phyloP scores from a whole-genome alignment of 2,797 vertebrate species.

The Semotilus atromaculatus region DNA sequence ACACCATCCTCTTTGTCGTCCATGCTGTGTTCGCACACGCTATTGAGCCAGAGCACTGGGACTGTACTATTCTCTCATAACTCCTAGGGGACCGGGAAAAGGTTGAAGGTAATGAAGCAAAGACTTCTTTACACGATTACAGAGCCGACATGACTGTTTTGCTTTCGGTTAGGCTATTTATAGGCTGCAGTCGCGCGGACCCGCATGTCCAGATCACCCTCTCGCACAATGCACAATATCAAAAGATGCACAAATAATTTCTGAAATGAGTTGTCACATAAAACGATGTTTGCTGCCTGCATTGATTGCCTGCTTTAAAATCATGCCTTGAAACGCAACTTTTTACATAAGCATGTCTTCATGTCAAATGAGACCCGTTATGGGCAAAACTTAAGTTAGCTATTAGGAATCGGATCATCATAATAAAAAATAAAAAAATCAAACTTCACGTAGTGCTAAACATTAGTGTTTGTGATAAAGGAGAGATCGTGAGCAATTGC shows the following conservation, averaged over 20 bases:
- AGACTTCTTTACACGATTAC: background rate
- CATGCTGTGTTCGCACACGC: constrained; percentile 6
- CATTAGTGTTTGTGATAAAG: background rate
- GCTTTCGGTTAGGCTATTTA: background rate
- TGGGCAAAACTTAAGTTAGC: too few relatives aligned
- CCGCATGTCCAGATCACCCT: background rate
- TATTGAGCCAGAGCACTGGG: background rate
- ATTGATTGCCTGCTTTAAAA: background rate
- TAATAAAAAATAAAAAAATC: too few relatives aligned
- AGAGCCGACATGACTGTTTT: background rate
- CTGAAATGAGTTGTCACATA: background rate
- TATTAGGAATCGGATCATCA: background rate
- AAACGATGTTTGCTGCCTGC: background rate
- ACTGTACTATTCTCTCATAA: background rate
- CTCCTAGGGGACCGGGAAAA: background rate
- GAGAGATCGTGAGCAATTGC: background rate
- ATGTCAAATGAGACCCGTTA: background rate
- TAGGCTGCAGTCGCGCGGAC: background rate
- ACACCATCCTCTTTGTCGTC: background rate
- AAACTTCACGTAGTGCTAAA: background rate
- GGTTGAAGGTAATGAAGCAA: constrained; percentile 14
- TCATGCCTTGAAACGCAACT: too few relatives aligned
- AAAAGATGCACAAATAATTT: background rate
- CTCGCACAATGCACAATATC: background rate
- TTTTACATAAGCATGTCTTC: background rate